Percentiles rank a stretch among this genome's conserved stretches.
phyloP scores from a whole-genome alignment of 1,140 invertebrate species.

The Magallana gigas region DNA sequence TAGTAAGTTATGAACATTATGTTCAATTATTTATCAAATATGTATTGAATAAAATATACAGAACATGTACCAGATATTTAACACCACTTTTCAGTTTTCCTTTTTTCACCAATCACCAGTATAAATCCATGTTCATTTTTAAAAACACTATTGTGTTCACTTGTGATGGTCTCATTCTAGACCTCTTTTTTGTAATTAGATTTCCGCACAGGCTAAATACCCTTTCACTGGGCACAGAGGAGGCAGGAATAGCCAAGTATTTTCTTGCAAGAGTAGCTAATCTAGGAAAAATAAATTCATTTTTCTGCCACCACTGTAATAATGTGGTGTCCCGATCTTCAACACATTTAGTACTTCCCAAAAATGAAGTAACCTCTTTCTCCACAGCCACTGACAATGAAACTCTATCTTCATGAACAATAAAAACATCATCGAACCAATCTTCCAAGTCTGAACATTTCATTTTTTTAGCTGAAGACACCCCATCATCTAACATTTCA shows the following conservation, averaged over 20 bases:
- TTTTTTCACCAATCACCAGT: background rate
- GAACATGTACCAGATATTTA: too few species aligned
- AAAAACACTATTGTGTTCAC: constrained; percentile 35
- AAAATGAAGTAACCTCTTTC: background rate
- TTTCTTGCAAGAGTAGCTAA: background rate
- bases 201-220: constrained; percentile 35
- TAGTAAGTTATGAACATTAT: too few species aligned
- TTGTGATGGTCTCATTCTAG: background rate
- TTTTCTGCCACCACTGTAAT: constrained; percentile 21
- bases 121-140: constrained; percentile 9
- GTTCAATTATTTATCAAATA: too few species aligned
- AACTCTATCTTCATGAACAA: constrained; percentile 1
- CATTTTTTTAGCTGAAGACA: background rate
- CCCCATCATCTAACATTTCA: background rate
- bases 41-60: too few species aligned
- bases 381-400: background rate
- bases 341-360: background rate
- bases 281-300: background rate
- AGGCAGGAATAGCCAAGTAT: constrained; percentile 16
- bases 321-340: background rate
- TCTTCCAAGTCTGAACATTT: constrained; percentile 16
- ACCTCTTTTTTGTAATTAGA: constrained; percentile 29
- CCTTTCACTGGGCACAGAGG: constrained; percentile 33
- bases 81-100: too few species aligned
- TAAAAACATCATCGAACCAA: constrained; percentile 33